These are phyloP conservation scores for Conus ventricosus DNA, from an alignment of 1,140 invertebrate species.

Conservation along the genomic window DNA sequence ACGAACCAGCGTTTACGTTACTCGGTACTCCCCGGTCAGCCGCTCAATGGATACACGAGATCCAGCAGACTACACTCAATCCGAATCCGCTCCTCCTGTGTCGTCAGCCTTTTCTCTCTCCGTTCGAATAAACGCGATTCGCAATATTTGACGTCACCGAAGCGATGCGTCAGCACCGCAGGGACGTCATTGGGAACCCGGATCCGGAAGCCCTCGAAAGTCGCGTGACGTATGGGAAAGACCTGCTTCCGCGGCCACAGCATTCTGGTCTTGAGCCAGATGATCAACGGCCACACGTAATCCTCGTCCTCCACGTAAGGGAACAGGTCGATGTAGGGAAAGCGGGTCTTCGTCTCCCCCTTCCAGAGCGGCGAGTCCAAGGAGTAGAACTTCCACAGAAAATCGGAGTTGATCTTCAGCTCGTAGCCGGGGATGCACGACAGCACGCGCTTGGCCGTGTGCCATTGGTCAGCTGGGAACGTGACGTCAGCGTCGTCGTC, in stretches of 20 bases:
- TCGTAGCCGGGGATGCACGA: conserved; percentile 37
- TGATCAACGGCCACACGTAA: conserved; percentile 48
- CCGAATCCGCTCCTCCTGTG: conserved; percentile 19
- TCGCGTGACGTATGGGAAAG: conserved; percentile 23
- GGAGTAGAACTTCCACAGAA: conserved; percentile 51
- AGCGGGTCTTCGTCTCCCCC: conserved; percentile 40
- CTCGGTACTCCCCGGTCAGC: not conserved
- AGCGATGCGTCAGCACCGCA: conserved; percentile 23
- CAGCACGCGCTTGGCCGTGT: conserved; percentile 32
- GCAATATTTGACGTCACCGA: conserved; percentile 32
- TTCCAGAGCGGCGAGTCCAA: conserved; percentile 30
- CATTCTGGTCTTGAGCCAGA: conserved; percentile 47
- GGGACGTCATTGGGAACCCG: conserved; percentile 21
- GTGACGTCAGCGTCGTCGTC: conserved; percentile 61
- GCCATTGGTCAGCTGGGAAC: conserved; percentile 44
- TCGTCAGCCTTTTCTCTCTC: conserved; percentile 30
- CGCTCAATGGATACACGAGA: conserved; percentile 30
- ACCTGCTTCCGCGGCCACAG: conserved; percentile 46
- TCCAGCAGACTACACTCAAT: conserved; percentile 28
- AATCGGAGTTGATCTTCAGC: conserved; percentile 34
- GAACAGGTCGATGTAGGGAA: conserved; percentile 56
- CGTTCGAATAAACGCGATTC: conserved; percentile 40
- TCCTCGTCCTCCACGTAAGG: conserved; percentile 46
- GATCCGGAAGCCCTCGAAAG: conserved; percentile 39
- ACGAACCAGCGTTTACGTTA: no score